Evolutionary conservation across 2,797 vertebrate genomes (phyloP).

Genomic region (Acanthiza pusilla): DNA sequence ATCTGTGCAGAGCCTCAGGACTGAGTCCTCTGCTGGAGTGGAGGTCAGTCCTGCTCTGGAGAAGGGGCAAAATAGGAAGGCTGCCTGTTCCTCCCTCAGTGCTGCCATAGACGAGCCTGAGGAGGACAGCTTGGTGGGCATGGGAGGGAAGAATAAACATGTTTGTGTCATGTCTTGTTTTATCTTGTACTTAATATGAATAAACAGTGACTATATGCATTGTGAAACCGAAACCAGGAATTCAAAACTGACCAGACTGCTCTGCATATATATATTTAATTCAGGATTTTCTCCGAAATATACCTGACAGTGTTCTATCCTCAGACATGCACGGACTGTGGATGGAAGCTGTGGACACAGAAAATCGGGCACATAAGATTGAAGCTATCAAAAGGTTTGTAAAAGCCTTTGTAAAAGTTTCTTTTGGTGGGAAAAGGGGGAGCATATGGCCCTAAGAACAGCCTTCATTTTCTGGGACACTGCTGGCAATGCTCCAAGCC

Average conservation of each 20-base stretch:
- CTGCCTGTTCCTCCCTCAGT: neutral
- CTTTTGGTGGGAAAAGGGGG: neutral
- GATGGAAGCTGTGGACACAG: conserved; percentile 77
- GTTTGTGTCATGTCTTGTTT: neutral
- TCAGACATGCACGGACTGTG: conserved; percentile 78
- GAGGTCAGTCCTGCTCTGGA: neutral
- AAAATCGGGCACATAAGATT: conserved; percentile 67
- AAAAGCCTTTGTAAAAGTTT: neutral
- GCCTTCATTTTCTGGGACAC: neutral
- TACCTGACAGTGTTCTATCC: conserved; percentile 80
- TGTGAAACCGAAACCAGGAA: conserved; percentile 5
- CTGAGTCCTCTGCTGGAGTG: neutral
- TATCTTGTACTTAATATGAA: neutral
- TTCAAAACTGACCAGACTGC: conserved; percentile 64
- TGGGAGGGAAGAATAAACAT: neutral
- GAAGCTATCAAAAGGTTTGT: conserved; percentile 74
- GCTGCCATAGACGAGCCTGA: neutral
- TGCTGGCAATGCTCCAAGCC: neutral
- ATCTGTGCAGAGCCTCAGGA: neutral
- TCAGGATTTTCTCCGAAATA: conserved; percentile 83
- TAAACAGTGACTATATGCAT: conserved; percentile 21
- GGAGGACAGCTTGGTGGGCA: neutral
- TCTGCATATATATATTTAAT: conserved; percentile 71
- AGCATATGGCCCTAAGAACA: neutral
- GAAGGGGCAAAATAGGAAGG: neutral